phyloP scores from a whole-genome alignment of 2,888 invertebrate genomes.

The Dryomyza anilis region DNA sequence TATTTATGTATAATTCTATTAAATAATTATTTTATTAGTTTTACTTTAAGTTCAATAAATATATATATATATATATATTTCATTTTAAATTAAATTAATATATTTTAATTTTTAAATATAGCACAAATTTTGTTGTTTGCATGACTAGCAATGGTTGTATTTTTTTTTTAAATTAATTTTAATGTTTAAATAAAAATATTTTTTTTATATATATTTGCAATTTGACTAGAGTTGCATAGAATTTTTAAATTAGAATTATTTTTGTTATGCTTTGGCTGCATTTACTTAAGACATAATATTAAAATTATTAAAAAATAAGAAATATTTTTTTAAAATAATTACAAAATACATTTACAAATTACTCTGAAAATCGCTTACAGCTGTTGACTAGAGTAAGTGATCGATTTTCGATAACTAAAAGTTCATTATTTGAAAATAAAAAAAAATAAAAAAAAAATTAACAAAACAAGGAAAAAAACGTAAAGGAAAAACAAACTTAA shows the following conservation, averaged over 20 bases:
- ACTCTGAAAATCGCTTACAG: conserved; percentile 12
- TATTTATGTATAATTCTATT: background rate
- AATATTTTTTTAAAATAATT: background rate
- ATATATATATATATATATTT: no score
- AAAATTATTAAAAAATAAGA: no score
- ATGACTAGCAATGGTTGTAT: conserved; percentile 25
- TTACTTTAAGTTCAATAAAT: background rate
- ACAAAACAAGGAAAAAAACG: no score
- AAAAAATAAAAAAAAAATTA: background rate
- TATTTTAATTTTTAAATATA: no score
- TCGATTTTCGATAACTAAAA: no score
- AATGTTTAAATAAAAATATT: background rate
- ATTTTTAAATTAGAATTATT: background rate
- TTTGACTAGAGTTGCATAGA: no score
- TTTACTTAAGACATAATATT: background rate
- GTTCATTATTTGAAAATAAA: background rate
- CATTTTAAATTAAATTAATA: conserved; percentile 6
- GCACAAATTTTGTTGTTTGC: conserved; percentile 17
- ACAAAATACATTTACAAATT: background rate
- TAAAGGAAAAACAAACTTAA: no score
- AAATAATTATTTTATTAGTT: background rate
- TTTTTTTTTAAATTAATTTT: background rate
- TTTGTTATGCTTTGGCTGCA: background rate
- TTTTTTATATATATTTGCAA: background rate
- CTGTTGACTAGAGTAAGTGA: conserved; percentile 21